phyloP scores from a whole-genome alignment of 2,113 vertebrate genomes.

The Pampusana beccarii region DNA sequence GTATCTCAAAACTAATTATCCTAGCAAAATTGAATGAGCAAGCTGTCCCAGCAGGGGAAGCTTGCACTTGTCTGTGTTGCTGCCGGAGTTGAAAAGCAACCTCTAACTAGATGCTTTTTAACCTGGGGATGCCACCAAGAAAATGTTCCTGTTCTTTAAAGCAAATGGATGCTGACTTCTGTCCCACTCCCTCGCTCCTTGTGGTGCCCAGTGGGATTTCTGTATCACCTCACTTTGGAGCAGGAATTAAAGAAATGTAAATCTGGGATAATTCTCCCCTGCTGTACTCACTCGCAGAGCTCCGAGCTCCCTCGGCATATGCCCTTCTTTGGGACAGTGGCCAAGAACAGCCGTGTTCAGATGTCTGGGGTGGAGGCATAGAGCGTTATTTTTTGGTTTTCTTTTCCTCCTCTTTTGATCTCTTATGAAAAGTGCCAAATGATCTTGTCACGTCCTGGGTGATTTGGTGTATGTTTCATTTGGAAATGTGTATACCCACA shows the following conservation, averaged over 20 bases:
- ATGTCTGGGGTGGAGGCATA: neutral
- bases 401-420: neutral
- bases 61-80: neutral
- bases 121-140: neutral
- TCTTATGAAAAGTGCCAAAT: constrained; percentile 13
- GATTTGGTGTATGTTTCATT: neutral
- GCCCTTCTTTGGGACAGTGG: constrained; percentile 31
- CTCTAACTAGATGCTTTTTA: neutral
- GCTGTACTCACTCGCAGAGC: neutral
- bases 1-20: constrained; percentile 46
- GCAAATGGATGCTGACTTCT: constrained; percentile 21
- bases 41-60: constrained; percentile 21
- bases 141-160: neutral
- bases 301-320: constrained; percentile 12
- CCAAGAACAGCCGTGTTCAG: constrained; percentile 4
- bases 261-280: constrained; percentile 28
- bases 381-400: neutral
- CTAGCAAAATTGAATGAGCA: constrained; percentile 23
- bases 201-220: constrained; percentile 11
- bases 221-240: constrained; percentile 32
- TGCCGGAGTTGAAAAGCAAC: constrained; percentile 33
- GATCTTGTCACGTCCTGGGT: constrained; percentile 26
- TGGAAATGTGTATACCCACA: constrained; percentile 20
- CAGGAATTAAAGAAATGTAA: constrained; percentile 43
- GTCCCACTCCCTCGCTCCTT: neutral